Percentiles rank a stretch among this genome's conserved stretches.
phyloP scores from a whole-genome alignment of 2,113 vertebrate species.

The Colius striatus region DNA sequence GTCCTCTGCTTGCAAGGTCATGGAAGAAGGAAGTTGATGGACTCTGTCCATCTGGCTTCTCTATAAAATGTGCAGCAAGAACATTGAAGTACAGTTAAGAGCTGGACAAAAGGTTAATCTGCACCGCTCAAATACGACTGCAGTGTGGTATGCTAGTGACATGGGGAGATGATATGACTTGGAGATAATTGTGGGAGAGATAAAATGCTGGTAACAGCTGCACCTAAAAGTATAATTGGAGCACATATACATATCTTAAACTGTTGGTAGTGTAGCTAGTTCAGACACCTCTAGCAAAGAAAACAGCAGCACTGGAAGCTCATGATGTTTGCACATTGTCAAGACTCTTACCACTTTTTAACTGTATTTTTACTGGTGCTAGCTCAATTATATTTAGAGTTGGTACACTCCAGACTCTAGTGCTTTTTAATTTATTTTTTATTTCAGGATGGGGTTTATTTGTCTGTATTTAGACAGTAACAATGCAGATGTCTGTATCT shows the following conservation, averaged over 20 bases:
- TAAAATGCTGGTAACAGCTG: neutral
- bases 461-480: neutral
- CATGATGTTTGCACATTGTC: rapidly evolving
- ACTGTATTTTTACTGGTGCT: neutral
- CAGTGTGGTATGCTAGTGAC: neutral
- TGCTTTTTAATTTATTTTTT: neutral
- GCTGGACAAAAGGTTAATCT: neutral
- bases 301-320: neutral
- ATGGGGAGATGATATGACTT: neutral
- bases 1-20: neutral
- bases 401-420: neutral
- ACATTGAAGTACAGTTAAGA: neutral
- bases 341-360: neutral
- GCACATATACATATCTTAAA: neutral
- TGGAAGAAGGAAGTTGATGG: neutral
- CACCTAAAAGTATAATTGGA: neutral
- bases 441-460: neutral
- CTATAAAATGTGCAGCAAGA: neutral
- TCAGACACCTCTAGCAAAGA: neutral
- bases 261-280: neutral
- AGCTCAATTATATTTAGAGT: neutral
- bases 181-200: neutral
- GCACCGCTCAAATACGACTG: neutral
- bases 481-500: neutral
- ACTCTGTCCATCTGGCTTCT: neutral